Conservation (phyloP, 2,113 vertebrate species). For the Campylomormyrus numenius region DNA sequence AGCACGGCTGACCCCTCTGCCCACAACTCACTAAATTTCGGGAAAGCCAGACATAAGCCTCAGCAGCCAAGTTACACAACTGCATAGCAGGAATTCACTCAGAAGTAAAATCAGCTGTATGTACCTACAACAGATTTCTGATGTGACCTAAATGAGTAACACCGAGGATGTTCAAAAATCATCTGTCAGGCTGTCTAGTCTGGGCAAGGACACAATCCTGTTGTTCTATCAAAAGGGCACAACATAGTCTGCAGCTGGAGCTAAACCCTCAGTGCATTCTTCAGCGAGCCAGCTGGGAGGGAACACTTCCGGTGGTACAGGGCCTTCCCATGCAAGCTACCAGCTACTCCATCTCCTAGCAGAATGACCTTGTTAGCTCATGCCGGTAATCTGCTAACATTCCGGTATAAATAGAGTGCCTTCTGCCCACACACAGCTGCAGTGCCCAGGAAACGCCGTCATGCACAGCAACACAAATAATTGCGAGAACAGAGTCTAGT, state of each 20-base stretch:
- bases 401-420: not conserved
- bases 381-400: not conserved
- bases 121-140: not conserved
- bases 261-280: not conserved
- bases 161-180: not conserved
- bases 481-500: not conserved
- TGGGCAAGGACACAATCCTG: not conserved
- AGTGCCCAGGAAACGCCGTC: not conserved
- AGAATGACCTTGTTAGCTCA: slow-evolving; percentile 8
- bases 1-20: not conserved
- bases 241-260: not conserved
- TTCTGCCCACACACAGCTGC: slow-evolving; percentile 5
- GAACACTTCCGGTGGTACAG: not conserved
- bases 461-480: not conserved
- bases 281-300: not conserved
- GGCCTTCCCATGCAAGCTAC: not conserved
- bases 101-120: not conserved
- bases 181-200: not conserved
- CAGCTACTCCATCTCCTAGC: not conserved
- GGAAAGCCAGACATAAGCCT: not conserved
- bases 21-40: not conserved
- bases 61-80: not conserved
- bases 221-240: not conserved
- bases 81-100: not conserved
- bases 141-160: not conserved